Conservation (phyloP, 2,113 vertebrate species). For the Pavo muticus region DNA sequence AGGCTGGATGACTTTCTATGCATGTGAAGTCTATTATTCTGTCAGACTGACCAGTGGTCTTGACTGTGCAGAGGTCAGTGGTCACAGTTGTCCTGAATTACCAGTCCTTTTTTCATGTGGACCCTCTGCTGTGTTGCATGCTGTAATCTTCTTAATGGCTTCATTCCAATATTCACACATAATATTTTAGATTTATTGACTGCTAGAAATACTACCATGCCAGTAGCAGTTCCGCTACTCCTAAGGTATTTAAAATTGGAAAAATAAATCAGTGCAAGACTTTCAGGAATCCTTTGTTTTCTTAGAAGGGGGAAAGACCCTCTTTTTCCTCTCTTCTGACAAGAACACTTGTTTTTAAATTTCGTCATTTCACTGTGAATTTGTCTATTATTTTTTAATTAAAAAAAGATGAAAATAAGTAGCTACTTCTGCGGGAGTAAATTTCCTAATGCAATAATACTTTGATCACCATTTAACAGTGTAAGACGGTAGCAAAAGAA, state of each 20-base stretch:
- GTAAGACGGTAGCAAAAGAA: neutral
- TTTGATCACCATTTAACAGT: neutral
- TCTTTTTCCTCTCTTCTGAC: conserved; percentile 74
- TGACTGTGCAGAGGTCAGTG: conserved; percentile 89
- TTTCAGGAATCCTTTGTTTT: conserved; percentile 82
- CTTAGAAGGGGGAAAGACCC: conserved; percentile 7
- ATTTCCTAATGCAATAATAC: conserved; percentile 38
- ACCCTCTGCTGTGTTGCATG: conserved; percentile 86
- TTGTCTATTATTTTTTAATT: conserved; percentile 66
- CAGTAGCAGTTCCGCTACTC: conserved; percentile 90
- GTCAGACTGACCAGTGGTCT: conserved; percentile 87
- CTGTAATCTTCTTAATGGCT: conserved; percentile 93
- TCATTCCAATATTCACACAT: conserved; percentile 95
- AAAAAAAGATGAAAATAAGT: neutral
- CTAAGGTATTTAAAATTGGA: conserved; percentile 87
- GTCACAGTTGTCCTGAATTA: conserved; percentile 99
- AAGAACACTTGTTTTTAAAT: conserved; percentile 75
- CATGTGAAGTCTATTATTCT: conserved; percentile 90
- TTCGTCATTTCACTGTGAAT: conserved; percentile 77
- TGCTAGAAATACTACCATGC: conserved; percentile 93
- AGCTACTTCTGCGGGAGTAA: conserved; percentile 14
- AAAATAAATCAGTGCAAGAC: conserved; percentile 84
- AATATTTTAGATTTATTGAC: conserved; percentile 99
- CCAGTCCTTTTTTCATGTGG: conserved; percentile 84
- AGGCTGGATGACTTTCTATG: conserved; percentile 76